Evolutionary conservation across 2,888 invertebrate species (phyloP), one percentile per base, ranked within the genome.

Genomic region (Lepidochrysops patricia): DNA sequence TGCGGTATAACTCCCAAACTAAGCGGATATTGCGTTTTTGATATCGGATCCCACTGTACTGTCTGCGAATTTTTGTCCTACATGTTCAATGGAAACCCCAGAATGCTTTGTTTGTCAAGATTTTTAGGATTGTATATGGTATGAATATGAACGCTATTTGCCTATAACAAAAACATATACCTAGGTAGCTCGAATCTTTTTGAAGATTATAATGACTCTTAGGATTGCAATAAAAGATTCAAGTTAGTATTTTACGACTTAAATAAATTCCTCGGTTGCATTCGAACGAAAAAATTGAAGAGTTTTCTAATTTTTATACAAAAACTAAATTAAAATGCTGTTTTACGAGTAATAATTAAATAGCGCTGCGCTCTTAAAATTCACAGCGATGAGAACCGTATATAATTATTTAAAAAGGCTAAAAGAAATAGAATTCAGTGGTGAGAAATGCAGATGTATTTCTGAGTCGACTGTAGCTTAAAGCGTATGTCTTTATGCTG

Each of bases 401-500:
- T 19, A 43, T 43, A 43, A 43, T 43, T 43, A 43, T 43, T 4
- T 43, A 19, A 43, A 43, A 43, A 19, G 43, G 52, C 13, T 15
- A 26, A 50, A 52, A 52, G 52, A 52, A 52, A 52, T 52, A 15
- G 27, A 54, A 12, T 54, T 32, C 19, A 32, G 19, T 29, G 54
- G 29, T 32, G 27, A 54, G 54, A 50, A 50, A 50, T 54, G 19
- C 19, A 52, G 43, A 23, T 4, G 19, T 54, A 54, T 54, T 32
- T 54, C 27, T 15, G 29, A 32, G 19, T 32, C 54, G 54, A 19
- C 29, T 54, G 54, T 29, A 15, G 54, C 54, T 54, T 29, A 32
- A 54, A 29, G 19, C 19, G 54, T 52, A 52, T 54, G 29, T 54
- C 29, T 54, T 54, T 54, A 32, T 54, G 54, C 54, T 54, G 54